Evolutionary conservation across 2,113 vertebrate species (phyloP), one percentile per base, ranked within the genome.

Genomic region (Callaeas wilsoni): DNA sequence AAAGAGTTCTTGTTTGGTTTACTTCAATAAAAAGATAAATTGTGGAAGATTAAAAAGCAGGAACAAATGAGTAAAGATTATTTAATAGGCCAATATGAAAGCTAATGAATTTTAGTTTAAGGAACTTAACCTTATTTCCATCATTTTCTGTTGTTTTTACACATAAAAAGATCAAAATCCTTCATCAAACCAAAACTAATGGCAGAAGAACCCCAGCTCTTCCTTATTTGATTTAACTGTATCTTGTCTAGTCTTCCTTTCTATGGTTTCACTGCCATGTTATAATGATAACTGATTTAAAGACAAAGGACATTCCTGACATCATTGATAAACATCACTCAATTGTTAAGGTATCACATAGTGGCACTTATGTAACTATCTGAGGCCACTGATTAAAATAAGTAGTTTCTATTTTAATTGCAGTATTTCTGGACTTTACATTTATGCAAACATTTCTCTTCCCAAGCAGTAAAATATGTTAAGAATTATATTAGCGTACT

Each of bases 131-230:
- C 2, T 55, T 50, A 37, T 68, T 87, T 86, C 14, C 18, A 27
- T 6, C 9, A 69, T 56, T 65, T 52, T 62, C 6, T 37, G 15
- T 16, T 74, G 4, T 5, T 89, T 85, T 50, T 49, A 52, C 12
- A 52, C 17, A 11, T 59, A 17, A 57, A 83, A 59, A 74, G 10
- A 67, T 44, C n/a, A 60, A 84, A 84, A 25, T 1, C 4, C 10
- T 88, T 46, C n/a, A 73, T 5, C 16, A 67, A 90, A 75, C 25
- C 3, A 18, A 53, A 87, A 32, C 0, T 13, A 74, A n/a, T 1
- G 0, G n/a, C 15, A 39, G 30, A 52, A 59, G 10, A n/a, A 3
- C 0, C 8, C 2, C 13, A 37, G 2, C 6, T 10, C 11, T 56
- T n/a, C 37, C 29, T 46, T 47, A 5, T 16, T 41, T n/a, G 10